Conservation (phyloP, 2,888 invertebrate species). For the Erynnis tages region DNA sequence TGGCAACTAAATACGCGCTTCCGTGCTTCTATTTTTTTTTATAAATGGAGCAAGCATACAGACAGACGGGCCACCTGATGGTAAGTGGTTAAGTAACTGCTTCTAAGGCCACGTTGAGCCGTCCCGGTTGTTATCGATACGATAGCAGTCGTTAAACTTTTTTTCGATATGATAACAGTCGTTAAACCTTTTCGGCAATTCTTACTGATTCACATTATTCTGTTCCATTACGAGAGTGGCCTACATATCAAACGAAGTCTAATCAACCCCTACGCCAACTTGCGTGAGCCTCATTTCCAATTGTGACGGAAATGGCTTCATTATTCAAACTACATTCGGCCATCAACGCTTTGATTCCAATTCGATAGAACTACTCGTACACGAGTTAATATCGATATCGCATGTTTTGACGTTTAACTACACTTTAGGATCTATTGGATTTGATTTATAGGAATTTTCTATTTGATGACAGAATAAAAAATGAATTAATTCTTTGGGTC, state of each 20-base stretch:
- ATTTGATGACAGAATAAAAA: neutral
- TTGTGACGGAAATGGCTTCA: constrained; percentile 16
- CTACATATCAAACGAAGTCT: neutral
- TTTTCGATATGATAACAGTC: too few relatives aligned
- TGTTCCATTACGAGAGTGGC: too few relatives aligned
- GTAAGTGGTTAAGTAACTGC: too few relatives aligned
- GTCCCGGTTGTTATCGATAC: too few relatives aligned
- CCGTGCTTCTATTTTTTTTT: too few relatives aligned
- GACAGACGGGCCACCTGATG: too few relatives aligned
- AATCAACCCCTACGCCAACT: neutral
- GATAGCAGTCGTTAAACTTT: too few relatives aligned
- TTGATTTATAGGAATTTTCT: neutral
- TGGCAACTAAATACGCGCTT: too few relatives aligned
- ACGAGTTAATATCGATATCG: constrained; percentile 31
- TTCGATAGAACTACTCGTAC: constrained; percentile 25
- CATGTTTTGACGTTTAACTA: constrained; percentile 15
- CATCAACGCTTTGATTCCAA: constrained; percentile 25
- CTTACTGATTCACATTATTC: too few relatives aligned
- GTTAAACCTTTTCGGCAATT: too few relatives aligned
- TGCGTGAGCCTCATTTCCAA: constrained; percentile 8
- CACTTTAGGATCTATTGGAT: neutral
- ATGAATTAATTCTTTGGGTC: neutral
- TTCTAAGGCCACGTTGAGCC: too few relatives aligned
- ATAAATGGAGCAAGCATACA: too few relatives aligned
- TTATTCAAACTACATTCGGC: constrained; percentile 19